Evolutionary conservation across 2,888 invertebrate species (phyloP).

Genomic region (Ichneumoninae sp.): DNA sequence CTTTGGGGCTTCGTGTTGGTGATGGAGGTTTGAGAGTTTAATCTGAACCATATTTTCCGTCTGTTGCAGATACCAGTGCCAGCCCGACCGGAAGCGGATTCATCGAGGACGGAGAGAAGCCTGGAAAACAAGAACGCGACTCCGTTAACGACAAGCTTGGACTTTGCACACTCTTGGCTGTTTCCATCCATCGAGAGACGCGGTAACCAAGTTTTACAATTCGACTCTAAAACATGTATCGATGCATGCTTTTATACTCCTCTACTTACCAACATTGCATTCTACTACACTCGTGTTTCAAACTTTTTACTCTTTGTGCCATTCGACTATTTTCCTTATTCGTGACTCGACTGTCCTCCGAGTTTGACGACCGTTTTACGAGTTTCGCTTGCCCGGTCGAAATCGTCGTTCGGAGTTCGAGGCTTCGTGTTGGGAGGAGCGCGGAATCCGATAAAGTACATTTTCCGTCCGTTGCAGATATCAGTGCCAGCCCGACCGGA

Average conservation of each 20-base stretch:
- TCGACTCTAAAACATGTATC: no score
- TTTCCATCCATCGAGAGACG: no score
- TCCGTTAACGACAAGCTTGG: neutral
- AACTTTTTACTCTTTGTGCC: no score
- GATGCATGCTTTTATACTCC: no score
- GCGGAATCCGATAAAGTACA: neutral
- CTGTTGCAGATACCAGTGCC: conserved; percentile 54
- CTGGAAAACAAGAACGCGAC: neutral
- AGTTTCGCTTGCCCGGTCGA: neutral
- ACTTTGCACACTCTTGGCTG: neutral
- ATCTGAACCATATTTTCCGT: neutral
- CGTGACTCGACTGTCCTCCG: neutral
- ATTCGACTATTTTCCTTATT: neutral
- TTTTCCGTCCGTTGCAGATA: conserved; percentile 54
- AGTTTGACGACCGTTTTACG: neutral
- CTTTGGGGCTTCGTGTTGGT: neutral
- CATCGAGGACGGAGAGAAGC: conserved; percentile 5
- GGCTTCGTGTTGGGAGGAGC: neutral
- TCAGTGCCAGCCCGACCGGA: neutral
- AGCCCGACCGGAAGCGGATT: neutral
- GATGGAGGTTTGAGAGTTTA: neutral
- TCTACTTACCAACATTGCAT: no score
- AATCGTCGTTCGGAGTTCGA: neutral
- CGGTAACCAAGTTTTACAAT: no score
- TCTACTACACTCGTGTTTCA: no score